These are phyloP conservation scores for Apodemus agrarius DNA, from an alignment of 2,797 vertebrate species.

Conservation along the genomic window DNA sequence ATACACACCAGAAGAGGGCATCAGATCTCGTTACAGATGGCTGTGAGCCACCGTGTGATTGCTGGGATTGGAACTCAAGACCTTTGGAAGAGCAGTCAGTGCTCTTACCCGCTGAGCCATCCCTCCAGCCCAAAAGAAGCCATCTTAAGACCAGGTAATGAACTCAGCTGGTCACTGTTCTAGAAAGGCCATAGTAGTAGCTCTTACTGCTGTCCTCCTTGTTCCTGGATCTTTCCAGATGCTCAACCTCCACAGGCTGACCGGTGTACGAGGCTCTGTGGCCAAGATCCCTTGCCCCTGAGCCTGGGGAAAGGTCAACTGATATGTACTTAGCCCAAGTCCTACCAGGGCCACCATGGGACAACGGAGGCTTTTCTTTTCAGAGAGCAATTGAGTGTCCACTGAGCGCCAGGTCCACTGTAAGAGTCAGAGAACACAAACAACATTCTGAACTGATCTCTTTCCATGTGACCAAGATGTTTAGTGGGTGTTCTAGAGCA, in stretches of 20 bases:
- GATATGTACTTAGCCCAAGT: background rate
- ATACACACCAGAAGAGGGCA: too few relatives aligned
- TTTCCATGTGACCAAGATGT: background rate
- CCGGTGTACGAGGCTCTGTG: background rate
- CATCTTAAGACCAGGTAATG: background rate
- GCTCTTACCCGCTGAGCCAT: too few relatives aligned
- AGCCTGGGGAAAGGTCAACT: background rate
- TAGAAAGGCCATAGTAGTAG: fast-evolving
- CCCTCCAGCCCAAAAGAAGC: background rate
- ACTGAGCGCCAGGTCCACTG: background rate
- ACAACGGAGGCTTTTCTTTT: background rate
- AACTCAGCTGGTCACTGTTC: background rate
- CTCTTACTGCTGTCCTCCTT: background rate
- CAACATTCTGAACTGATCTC: background rate
- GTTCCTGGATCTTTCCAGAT: background rate
- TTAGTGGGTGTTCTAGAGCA: background rate
- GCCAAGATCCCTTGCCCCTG: background rate
- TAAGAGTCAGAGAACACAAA: background rate
- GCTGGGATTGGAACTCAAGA: too few relatives aligned
- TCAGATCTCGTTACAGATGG: too few relatives aligned
- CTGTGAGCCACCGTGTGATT: too few relatives aligned
- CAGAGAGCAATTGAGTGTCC: background rate
- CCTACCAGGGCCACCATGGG: background rate
- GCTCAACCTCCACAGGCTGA: background rate
- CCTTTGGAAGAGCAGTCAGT: too few relatives aligned